phyloP scores from a whole-genome alignment of 2,113 vertebrate genomes.

The Hippocampus abdominalis region DNA sequence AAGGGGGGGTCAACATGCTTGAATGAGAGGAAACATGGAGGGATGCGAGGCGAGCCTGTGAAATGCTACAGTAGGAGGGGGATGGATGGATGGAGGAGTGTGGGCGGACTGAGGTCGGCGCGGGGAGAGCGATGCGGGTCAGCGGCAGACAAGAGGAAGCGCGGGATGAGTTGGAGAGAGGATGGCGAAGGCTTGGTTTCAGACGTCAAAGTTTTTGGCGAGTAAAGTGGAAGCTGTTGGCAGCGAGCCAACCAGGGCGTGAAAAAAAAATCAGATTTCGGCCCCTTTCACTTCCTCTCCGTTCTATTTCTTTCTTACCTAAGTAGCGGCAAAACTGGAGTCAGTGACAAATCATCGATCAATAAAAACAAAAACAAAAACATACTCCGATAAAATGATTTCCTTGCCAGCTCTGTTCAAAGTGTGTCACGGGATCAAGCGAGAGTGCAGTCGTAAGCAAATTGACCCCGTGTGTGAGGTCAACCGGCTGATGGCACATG shows the following conservation, averaged over 20 bases:
- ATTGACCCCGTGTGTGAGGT: slow-evolving; percentile 26
- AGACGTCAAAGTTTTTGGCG: slow-evolving; percentile 33
- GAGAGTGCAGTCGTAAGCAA: neutral
- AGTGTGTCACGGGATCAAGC: slow-evolving; percentile 1
- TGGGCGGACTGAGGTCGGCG: slow-evolving; percentile 44
- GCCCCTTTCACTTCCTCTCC: neutral
- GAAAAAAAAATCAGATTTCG: slow-evolving; percentile 20
- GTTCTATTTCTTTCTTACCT: neutral
- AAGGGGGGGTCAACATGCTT: neutral
- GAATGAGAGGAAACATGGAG: slow-evolving; percentile 16
- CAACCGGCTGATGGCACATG: slow-evolving; percentile 28
- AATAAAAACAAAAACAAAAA: neutral
- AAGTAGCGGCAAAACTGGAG: slow-evolving; percentile 1
- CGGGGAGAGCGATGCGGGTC: slow-evolving; percentile 35
- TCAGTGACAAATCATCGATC: neutral
- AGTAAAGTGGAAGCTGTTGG: slow-evolving; percentile 17
- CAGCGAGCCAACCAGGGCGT: slow-evolving; percentile 21
- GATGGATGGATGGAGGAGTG: slow-evolving; percentile 35
- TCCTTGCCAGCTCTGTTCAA: neutral
- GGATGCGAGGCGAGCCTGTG: slow-evolving; percentile 20
- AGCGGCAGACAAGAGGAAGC: slow-evolving; percentile 26
- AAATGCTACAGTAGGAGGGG: neutral
- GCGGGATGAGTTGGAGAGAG: slow-evolving; percentile 16
- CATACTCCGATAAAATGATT: neutral
- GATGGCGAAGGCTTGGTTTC: slow-evolving; percentile 15